Base-by-base conservation (phyloP, 2,113 vertebrate genomes). In the Bambusicola thoracicus region DNA sequence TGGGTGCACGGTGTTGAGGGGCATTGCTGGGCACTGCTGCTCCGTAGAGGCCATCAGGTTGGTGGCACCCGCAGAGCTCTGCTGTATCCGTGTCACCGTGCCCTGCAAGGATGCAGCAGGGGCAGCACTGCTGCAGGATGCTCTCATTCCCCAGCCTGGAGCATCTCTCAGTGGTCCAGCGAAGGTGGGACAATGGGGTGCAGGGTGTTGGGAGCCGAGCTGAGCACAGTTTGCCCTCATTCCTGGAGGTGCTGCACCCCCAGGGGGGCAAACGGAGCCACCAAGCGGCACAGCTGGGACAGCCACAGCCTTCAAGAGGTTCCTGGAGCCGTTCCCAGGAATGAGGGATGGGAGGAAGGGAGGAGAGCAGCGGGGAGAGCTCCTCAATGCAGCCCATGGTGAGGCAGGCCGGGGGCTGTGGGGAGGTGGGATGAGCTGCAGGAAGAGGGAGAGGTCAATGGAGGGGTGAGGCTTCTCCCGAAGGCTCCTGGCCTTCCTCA, bases 401-500 rank as follows among this genome's bases (percentile, higher is more conserved):
- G 3, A 34, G 66, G 38, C 27, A 8, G 46, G 19, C 13, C 30
- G 34, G 13, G 5, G 2, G 22, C 17, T 51, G 24, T 10, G 55
- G 34, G 17, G 18, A 0, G 24, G 8, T 22, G 43, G 43, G 38
- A 53, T 43, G 2, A 10, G 59, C 27, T 9, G 9, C 0, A 0
- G 44, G 43, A 40, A 62, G 43, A 72, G 24, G 65, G 16, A 2
- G 2, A 43, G 68, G 51, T 38, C 66, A 29, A 1, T 32, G 25
- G 4, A 59, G 56, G 72, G 6, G 36, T 62, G 0, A 49, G 65
- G 81, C 77, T 40, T 16, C 24, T 65, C 55, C 30, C 0, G 2
- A 32, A 40, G 40, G n/a, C 16, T 29, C 61, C 61, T 8, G 38
- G 16, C 76, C 78, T 93, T 77, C 90, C 79, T 81, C 85, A 8